These are phyloP conservation scores for Nasonovia ribisnigri DNA, from an alignment of 2,888 invertebrate genomes.

Conservation along the genomic window DNA sequence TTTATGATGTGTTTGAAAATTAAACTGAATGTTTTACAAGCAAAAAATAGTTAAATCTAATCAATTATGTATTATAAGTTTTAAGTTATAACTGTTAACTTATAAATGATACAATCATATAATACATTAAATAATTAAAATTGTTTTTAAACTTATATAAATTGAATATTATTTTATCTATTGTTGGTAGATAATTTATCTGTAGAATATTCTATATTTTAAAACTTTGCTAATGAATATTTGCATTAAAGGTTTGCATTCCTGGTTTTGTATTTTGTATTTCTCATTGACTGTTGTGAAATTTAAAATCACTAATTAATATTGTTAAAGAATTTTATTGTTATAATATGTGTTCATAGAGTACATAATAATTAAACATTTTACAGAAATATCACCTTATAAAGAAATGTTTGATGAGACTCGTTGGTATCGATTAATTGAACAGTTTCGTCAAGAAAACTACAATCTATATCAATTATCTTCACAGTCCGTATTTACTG, in stretches of 20 bases:
- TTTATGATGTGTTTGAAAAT: neutral
- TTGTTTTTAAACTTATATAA: neutral
- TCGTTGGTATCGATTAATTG: slow-evolving; percentile 87
- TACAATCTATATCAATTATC: slow-evolving; percentile 94
- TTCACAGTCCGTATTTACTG: slow-evolving; percentile 90
- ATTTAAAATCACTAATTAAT: neutral
- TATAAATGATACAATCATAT: neutral
- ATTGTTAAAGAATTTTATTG: neutral
- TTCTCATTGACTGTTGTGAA: neutral
- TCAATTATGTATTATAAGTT: neutral
- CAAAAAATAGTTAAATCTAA: neutral
- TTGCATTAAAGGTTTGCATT: no score
- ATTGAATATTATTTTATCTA: neutral
- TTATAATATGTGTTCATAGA: neutral
- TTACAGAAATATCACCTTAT: slow-evolving; percentile 70
- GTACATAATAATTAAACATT: slow-evolving; percentile 24
- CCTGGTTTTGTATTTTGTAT: neutral
- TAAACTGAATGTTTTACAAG: neutral
- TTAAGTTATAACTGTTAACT: neutral
- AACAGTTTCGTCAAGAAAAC: slow-evolving; percentile 94
- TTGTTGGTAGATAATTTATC: neutral
- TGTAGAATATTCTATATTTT: neutral
- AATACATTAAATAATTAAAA: neutral
- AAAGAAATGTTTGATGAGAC: slow-evolving; percentile 71
- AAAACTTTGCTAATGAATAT: neutral